A percentile compares a stretch with the other conserved stretches of the same genome.
These are phyloP conservation scores for Oreohelix idahoensis DNA, from an alignment of 1,140 invertebrate species.

Conservation along the genomic window DNA sequence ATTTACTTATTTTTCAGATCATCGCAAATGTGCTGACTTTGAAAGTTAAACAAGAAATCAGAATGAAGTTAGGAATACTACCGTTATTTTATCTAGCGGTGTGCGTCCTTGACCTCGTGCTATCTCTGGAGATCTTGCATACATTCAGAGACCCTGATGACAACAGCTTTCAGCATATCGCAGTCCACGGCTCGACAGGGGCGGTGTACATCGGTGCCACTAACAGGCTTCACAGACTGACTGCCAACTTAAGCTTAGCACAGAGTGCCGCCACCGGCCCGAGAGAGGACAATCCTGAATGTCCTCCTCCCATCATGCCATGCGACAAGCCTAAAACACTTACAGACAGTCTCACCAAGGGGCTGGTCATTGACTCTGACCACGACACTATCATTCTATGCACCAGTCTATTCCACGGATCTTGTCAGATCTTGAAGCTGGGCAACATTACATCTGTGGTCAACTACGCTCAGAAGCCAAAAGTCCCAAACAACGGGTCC, in stretches of 20 bases:
- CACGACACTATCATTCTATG: slow-evolving; percentile 92
- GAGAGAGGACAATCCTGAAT: slow-evolving; percentile 89
- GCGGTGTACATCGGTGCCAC: slow-evolving; percentile 94
- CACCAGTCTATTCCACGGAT: slow-evolving; percentile 89
- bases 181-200: slow-evolving; percentile 85
- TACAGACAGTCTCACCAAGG: slow-evolving; percentile 95
- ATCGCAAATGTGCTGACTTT: neutral
- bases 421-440: slow-evolving; percentile 89
- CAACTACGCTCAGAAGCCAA: slow-evolving; percentile 87
- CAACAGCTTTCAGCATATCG: slow-evolving; percentile 45
- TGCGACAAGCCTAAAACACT: slow-evolving; percentile 73
- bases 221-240: slow-evolving; percentile 93
- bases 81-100: neutral
- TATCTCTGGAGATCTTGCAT: slow-evolving; percentile 37
- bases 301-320: slow-evolving; percentile 77
- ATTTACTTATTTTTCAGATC: no score
- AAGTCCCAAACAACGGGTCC: slow-evolving; percentile 94
- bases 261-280: slow-evolving; percentile 90
- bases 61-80: neutral
- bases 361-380: slow-evolving; percentile 92
- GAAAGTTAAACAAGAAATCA: neutral
- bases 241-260: slow-evolving; percentile 85
- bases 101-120: neutral
- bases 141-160: slow-evolving; percentile 50
- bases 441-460: slow-evolving; percentile 90